These are phyloP conservation scores for Lysandra bellargus DNA, from an alignment of 2,888 invertebrate species.

Conservation along the genomic window DNA sequence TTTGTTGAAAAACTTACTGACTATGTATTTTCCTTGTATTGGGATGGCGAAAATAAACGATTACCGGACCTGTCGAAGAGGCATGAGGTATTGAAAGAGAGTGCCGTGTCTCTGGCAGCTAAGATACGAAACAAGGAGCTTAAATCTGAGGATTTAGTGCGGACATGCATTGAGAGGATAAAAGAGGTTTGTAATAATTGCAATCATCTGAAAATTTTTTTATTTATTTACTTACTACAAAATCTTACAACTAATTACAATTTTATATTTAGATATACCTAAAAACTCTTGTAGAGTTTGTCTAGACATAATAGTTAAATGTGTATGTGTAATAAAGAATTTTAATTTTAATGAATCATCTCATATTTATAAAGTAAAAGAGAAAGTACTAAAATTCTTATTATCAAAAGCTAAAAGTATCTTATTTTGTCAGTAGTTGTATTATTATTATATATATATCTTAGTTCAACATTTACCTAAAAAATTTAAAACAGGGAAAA, in stretches of 20 bases:
- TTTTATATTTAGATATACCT: too few relatives aligned
- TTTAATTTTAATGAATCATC: too few relatives aligned
- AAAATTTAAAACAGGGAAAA: too few relatives aligned
- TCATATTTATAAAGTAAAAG: too few relatives aligned
- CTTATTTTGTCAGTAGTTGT: too few relatives aligned
- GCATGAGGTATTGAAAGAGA: constrained; percentile 72
- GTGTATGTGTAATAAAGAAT: too few relatives aligned
- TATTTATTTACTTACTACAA: not conserved
- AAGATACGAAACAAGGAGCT: constrained; percentile 83
- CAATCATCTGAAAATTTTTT: not conserved
- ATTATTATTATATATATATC: too few relatives aligned
- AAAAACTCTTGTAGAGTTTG: too few relatives aligned
- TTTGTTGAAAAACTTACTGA: constrained; percentile 64
- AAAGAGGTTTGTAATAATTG: constrained; percentile 75
- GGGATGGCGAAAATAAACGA: constrained; percentile 55
- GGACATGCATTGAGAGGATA: constrained; percentile 88
- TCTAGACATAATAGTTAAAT: not conserved
- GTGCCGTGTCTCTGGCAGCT: constrained; percentile 84
- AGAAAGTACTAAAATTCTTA: too few relatives aligned
- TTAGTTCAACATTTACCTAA: too few relatives aligned
- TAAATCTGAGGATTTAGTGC: constrained; percentile 85
- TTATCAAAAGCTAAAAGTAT: too few relatives aligned
- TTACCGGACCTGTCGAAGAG: constrained; percentile 62
- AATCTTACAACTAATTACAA: too few relatives aligned
- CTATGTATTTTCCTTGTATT: constrained; percentile 58